Evolutionary conservation across 2,113 vertebrate species (phyloP).

Genomic region (Epinephelus moara): DNA sequence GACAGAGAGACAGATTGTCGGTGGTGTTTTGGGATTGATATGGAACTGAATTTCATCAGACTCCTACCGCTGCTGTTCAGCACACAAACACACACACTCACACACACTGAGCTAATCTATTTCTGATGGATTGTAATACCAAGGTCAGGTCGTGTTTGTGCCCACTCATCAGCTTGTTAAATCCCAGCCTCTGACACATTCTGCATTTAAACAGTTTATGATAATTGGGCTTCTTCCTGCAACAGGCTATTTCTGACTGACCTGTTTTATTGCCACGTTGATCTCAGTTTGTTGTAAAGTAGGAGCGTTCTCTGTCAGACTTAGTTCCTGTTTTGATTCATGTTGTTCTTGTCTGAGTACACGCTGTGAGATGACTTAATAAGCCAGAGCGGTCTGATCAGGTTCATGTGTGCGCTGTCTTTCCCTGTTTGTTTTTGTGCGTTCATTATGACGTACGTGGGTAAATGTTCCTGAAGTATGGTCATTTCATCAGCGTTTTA

Average conservation of each 20-base stretch:
- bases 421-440: not conserved
- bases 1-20: not conserved
- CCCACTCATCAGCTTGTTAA: constrained; percentile 68
- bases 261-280: constrained; percentile 19
- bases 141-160: constrained; percentile 63
- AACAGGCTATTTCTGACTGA: constrained; percentile 20
- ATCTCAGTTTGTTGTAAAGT: constrained; percentile 12
- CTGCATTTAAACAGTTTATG: constrained; percentile 58
- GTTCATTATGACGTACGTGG: not conserved
- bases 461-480: too few species aligned
- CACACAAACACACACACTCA: not conserved
- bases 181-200: constrained; percentile 50
- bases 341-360: not conserved
- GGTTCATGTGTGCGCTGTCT: not conserved
- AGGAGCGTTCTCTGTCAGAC: not conserved
- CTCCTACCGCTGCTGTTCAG: not conserved
- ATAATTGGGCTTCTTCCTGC: constrained; percentile 47
- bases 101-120: constrained; percentile 28
- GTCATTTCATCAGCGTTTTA: not conserved
- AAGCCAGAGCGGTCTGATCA: not conserved
- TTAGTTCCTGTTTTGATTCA: not conserved
- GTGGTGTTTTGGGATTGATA: not conserved
- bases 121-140: constrained; percentile 55
- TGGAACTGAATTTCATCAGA: not conserved
- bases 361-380: not conserved